Base-by-base conservation (phyloP, 2,113 vertebrate species). In the Haemorhous mexicanus region DNA sequence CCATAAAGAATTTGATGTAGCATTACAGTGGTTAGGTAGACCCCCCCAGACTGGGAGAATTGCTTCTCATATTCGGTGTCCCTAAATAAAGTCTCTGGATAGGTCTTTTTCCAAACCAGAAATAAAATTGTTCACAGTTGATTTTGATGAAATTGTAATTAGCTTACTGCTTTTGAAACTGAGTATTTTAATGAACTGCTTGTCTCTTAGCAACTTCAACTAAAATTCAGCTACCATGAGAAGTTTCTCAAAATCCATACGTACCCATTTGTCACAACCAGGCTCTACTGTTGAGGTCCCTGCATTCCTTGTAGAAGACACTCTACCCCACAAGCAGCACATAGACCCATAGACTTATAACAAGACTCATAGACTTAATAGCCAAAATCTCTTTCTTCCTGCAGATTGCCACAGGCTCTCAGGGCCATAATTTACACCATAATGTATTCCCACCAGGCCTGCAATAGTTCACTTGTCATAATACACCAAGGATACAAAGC, bases 401-500 rank as follows among this genome's bases (percentile, higher is more conserved):
- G 63, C 67, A 90, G 55, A 79, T 28, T 39, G 55, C 78, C 61
- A 7, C 46, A 59, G 69, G 6, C 37, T 73, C 28, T 73, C 28
- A 89, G 58, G 59, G 35, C 33, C 39, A 23, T 53, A 59, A 70
- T 50, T 62, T 16, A 55, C 4, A 30, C 59, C 13, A 16, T 79
- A 83, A 93, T 20, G 27, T 74, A 80, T 67, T 93, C 73, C 86
- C 4, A 3, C 19, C 61, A 87, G 89, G 55, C 58, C 75, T 91
- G 56, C 44, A 94, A 35, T 76, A 82, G 93, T 90, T 95, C 55
- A 63, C 62, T 93, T 94, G 81, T 80, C 61, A 77, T 89, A 84
- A 90, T 55, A 76, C 14, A 33, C 10, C 7, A 52, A 94, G 59
- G 23, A 88, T 22, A 59, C 18, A 87, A n/a, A 73, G 70, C 92